Evolutionary conservation across 2,888 invertebrate species (phyloP).

Genomic region (Incurvaria masculella): DNA sequence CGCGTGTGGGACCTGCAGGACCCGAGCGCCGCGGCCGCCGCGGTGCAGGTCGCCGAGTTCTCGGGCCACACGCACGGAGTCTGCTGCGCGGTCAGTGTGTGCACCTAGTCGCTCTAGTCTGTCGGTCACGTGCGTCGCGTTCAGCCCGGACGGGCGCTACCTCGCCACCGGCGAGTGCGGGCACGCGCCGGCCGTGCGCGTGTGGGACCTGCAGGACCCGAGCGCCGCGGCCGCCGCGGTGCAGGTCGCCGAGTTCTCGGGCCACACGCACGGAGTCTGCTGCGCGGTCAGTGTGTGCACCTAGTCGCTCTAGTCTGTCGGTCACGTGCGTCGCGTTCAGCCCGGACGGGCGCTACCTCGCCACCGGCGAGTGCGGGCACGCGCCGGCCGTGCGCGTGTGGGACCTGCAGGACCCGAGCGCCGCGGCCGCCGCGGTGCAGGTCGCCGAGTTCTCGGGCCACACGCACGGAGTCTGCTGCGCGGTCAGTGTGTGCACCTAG

Average conservation of each 20-base stretch:
- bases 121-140: slow-evolving; percentile 91
- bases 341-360: slow-evolving; percentile 87
- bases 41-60: slow-evolving; percentile 87
- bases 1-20: slow-evolving; percentile 85
- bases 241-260: slow-evolving; percentile 88
- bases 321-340: slow-evolving; percentile 93
- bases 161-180: slow-evolving; percentile 95
- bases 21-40: slow-evolving; percentile 53
- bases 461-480: slow-evolving; percentile 95
- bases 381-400: slow-evolving; percentile 89
- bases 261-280: slow-evolving; percentile 96
- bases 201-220: slow-evolving; percentile 81
- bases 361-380: slow-evolving; percentile 95
- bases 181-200: slow-evolving; percentile 86
- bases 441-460: slow-evolving; percentile 94
- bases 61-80: slow-evolving; percentile 96
- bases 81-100: slow-evolving; percentile 85
- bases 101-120: no score
- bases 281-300: slow-evolving; percentile 77
- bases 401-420: slow-evolving; percentile 71
- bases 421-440: slow-evolving; percentile 65
- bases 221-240: slow-evolving; percentile 58
- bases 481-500: slow-evolving; percentile 63
- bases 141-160: slow-evolving; percentile 88
- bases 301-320: no score